Percentiles rank a stretch among this genome's conserved stretches.
These are phyloP conservation scores for Nicator chloris DNA, from an alignment of 2,113 vertebrate genomes.

Conservation along the genomic window DNA sequence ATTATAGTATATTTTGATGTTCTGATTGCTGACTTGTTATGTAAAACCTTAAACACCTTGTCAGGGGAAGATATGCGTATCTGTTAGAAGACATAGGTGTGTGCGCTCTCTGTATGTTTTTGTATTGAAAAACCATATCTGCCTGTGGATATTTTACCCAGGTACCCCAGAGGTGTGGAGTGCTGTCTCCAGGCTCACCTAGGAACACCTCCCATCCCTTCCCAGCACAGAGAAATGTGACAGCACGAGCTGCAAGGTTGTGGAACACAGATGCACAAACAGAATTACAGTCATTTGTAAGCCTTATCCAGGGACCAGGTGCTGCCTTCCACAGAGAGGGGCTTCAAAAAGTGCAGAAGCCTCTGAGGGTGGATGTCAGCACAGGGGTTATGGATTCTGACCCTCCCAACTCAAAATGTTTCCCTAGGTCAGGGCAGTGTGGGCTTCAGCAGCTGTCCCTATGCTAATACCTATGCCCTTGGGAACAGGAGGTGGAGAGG, in stretches of 20 bases:
- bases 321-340: not conserved
- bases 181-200: not conserved
- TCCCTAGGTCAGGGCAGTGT: not conserved
- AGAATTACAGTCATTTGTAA: not conserved
- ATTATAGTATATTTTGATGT: not conserved
- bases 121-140: not conserved
- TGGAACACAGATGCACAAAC: not conserved
- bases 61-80: not conserved
- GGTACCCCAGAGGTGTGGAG: not conserved
- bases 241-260: not conserved
- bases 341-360: not conserved
- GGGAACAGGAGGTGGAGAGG: not conserved
- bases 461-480: not conserved
- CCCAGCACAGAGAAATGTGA: not conserved
- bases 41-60: not conserved
- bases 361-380: not conserved
- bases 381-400: not conserved
- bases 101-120: not conserved
- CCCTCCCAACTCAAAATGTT: not conserved
- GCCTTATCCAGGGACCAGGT: rapidly evolving
- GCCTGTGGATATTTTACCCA: not conserved
- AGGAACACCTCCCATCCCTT: not conserved
- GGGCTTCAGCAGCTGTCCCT: not conserved
- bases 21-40: not conserved
- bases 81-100: not conserved